phyloP scores from a whole-genome alignment of 2,797 vertebrate species.

The Phyllotis vaccarum region DNA sequence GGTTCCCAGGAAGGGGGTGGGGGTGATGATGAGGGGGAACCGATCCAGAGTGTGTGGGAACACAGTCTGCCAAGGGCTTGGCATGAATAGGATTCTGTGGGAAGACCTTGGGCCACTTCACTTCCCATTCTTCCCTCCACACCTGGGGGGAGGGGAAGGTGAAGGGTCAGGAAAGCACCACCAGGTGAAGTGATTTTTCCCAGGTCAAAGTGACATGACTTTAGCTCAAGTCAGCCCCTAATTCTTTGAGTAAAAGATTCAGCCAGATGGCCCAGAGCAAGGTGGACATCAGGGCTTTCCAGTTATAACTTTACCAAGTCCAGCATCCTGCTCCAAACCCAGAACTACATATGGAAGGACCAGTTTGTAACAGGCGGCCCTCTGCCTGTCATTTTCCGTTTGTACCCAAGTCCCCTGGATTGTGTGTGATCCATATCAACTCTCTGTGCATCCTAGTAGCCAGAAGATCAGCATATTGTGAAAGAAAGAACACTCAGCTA shows the following conservation, averaged over 20 bases:
- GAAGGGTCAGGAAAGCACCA: neutral
- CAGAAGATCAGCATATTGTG: neutral
- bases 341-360: neutral
- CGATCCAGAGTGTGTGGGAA: neutral
- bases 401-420: neutral
- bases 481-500: neutral
- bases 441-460: neutral
- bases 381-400: neutral
- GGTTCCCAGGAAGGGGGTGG: slow-evolving; percentile 19
- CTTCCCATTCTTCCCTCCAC: neutral
- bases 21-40: too few species aligned
- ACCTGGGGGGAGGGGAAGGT: accelerated
- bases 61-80: neutral
- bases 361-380: neutral
- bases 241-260: neutral
- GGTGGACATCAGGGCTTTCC: neutral
- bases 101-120: neutral
- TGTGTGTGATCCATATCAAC: neutral
- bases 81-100: neutral
- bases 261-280: neutral
- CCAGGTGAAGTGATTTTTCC: neutral
- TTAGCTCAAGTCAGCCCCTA: neutral
- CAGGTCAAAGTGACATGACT: neutral
- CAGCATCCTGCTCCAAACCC: neutral
- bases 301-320: neutral